Evolutionary conservation across 1,140 invertebrate genomes (phyloP).

Genomic region (Ruditapes philippinarum): DNA sequence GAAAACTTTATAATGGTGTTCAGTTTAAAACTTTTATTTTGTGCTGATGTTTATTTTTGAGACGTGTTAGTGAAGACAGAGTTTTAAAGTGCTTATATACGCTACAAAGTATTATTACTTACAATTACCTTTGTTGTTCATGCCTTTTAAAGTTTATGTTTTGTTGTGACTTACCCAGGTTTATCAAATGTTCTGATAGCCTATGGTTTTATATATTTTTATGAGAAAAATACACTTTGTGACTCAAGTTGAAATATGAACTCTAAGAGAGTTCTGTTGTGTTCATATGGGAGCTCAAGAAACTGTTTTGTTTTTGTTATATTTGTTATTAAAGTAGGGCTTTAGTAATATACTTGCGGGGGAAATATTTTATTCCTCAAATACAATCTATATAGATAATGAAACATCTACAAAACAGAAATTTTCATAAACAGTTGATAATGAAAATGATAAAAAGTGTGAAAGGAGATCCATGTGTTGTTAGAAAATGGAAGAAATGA

Average conservation of each 20-base stretch:
- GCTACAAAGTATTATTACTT: conserved; percentile 52
- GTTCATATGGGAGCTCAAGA: conserved; percentile 22
- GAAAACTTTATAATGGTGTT: conserved; percentile 1
- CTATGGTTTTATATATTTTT: conserved; percentile 23
- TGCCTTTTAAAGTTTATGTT: conserved; percentile 36
- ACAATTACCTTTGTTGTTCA: conserved; percentile 31
- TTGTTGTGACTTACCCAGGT: conserved; percentile 10
- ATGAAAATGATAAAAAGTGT: not conserved
- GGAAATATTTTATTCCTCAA: no score
- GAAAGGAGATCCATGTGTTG: not conserved
- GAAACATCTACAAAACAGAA: not conserved
- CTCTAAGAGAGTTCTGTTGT: not conserved
- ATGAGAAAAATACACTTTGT: not conserved
- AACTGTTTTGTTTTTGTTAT: not conserved
- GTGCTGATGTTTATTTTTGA: conserved; percentile 6
- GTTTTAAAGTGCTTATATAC: conserved; percentile 28
- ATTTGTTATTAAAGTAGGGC: not conserved
- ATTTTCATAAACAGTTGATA: not conserved
- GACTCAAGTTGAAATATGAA: not conserved
- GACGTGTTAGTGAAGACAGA: not conserved
- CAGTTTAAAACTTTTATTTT: conserved; percentile 2
- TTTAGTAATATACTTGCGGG: not conserved
- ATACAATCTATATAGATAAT: no score
- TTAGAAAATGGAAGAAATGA: not conserved
- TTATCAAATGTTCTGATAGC: not conserved